Base-by-base conservation (phyloP, 2,797 vertebrate species). In the Leptatherina wallacei region DNA sequence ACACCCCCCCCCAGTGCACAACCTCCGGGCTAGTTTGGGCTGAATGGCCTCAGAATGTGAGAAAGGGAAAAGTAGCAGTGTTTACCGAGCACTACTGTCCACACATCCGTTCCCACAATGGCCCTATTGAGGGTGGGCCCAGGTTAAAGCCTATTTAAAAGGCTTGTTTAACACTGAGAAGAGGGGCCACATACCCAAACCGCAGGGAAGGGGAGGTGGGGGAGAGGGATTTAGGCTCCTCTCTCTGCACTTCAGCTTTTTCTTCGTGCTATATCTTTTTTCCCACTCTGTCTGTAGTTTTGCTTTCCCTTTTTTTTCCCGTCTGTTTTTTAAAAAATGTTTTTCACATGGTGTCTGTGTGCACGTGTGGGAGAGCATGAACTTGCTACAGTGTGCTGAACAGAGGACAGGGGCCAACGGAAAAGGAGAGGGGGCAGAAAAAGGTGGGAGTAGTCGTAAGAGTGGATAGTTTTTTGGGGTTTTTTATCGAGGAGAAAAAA, bases 101-200 rank as follows among this genome's bases (percentile, higher is more conserved):
- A 95, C 93, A 95, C 92, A 94, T 94, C 91, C 92, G 89, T 83
- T 93, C 92, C 88, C 91, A 94, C 93, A 95, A 95, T 93, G 93
- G 88, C 82, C 84, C 92, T 90, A 89, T 93, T 94, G 92, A 95
- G 89, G 92, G 88, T 81, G 90, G 90, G 84, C 90, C 90, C 93
- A 94, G 93, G 93, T 94, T 94, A 93, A 93, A 92, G 91, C 90
- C 91, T 82, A 85, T 93, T 94, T 93, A 88, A 93, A 94, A 94
- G 91, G 88, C 91, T 93, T 93, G 93, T 94, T 93, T 91, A 92
- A 93, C 89, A 91, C 91, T 56, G 81, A 86, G 91, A 87, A 92
- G 91, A 90, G 91, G 85, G 91, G 91, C 91, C 80, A 76, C 90
- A 92, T 91, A 92, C 87, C 89, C 91, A 32, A 92, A 81, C 86